phyloP scores from a whole-genome alignment of 2,888 invertebrate genomes.

The Amphipoea lucens region DNA sequence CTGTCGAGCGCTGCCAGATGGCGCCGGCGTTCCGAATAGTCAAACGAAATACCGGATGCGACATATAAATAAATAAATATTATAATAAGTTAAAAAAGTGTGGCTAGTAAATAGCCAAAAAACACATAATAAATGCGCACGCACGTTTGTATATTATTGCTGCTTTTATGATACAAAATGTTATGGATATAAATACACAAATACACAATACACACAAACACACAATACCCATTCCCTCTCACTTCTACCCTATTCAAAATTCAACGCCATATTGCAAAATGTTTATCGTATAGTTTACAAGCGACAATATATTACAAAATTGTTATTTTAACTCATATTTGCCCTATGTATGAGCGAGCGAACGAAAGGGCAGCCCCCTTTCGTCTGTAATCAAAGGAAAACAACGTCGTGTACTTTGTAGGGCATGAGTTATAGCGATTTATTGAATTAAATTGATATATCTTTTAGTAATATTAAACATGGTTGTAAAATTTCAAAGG shows the following conservation, averaged over 20 bases:
- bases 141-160: neutral
- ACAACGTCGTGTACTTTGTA: slow-evolving; percentile 55
- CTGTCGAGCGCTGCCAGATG: too few relatives aligned
- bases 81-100: neutral
- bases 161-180: neutral
- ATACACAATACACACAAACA: too few relatives aligned
- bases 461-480: neutral
- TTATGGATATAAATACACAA: neutral
- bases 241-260: slow-evolving; percentile 37
- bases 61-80: too few relatives aligned
- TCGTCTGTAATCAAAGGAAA: slow-evolving; percentile 71
- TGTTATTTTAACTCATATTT: slow-evolving; percentile 71
- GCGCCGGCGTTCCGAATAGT: too few relatives aligned
- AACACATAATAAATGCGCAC: neutral
- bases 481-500: too few relatives aligned
- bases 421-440: slow-evolving; percentile 62
- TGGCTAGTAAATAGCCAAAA: neutral
- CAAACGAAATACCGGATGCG: too few relatives aligned
- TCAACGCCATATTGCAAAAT: slow-evolving; percentile 43
- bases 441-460: neutral
- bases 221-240: slow-evolving; percentile 10
- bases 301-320: slow-evolving; percentile 65
- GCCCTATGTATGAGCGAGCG: slow-evolving; percentile 65
- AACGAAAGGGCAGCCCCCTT: slow-evolving; percentile 70
- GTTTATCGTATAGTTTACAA: slow-evolving; percentile 54